Conservation (phyloP, 2,113 vertebrate species). For the Chloropsis cyanopogon region DNA sequence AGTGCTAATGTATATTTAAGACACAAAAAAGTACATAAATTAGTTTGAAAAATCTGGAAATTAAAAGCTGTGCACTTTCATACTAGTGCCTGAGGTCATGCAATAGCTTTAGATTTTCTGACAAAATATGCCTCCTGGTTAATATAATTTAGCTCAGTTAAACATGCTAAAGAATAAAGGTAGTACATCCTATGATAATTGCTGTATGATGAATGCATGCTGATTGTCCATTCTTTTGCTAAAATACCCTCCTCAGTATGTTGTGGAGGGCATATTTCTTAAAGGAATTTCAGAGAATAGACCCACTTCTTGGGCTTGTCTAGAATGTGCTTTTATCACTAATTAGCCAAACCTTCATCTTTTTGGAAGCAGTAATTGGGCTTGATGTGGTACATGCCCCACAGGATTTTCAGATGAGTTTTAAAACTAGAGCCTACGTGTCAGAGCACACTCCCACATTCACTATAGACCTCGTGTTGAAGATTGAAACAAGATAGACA, state of each 20-base stretch:
- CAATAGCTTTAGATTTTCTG: background rate
- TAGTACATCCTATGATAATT: background rate
- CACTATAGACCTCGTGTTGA: too few species aligned
- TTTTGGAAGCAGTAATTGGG: background rate
- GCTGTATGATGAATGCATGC: background rate
- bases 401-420: background rate
- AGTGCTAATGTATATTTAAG: background rate
- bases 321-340: background rate
- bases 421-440: background rate
- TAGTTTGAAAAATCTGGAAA: background rate
- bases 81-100: background rate
- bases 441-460: too few species aligned
- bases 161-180: background rate
- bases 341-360: background rate
- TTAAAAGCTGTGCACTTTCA: background rate
- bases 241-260: background rate
- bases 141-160: background rate
- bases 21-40: background rate
- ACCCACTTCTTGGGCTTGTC: background rate
- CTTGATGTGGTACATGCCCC: background rate
- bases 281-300: background rate
- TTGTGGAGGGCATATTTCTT: background rate
- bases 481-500: too few species aligned
- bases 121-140: background rate
- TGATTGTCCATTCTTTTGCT: background rate